phyloP scores from a whole-genome alignment of 2,113 vertebrate species.

The Echinops telfairi region DNA sequence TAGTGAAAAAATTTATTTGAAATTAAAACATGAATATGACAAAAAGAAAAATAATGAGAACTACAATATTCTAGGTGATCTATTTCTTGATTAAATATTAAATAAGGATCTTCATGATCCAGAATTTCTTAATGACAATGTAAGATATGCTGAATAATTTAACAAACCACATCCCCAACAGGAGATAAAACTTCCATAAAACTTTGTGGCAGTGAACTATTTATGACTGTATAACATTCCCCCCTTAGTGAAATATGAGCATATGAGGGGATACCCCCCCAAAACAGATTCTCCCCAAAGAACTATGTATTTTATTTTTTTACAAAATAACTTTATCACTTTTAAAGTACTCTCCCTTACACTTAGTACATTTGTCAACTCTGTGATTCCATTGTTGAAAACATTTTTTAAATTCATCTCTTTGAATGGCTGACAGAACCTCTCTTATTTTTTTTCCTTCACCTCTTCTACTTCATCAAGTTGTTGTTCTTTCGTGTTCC shows the following conservation, averaged over 20 bases:
- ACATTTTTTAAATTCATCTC: too few species aligned
- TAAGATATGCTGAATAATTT: neutral
- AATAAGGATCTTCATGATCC: neutral
- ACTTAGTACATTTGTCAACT: too few species aligned
- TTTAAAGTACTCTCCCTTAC: too few species aligned
- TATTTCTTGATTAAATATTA: neutral
- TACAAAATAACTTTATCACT: too few species aligned
- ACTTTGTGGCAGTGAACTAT: neutral
- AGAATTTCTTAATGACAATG: neutral
- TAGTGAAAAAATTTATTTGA: slow-evolving; percentile 12
- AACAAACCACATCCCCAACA: neutral
- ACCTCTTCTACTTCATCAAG: too few species aligned
- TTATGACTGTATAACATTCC: neutral
- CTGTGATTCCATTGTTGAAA: too few species aligned
- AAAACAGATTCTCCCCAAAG: too few species aligned
- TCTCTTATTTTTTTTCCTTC: too few species aligned
- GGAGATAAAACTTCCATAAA: neutral
- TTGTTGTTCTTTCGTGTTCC: too few species aligned
- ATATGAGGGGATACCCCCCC: too few species aligned
- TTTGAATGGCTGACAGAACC: too few species aligned
- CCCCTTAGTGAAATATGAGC: neutral
- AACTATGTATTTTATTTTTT: too few species aligned
- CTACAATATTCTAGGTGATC: neutral
- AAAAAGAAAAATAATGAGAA: neutral
- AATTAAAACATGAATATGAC: neutral